Conservation (phyloP, 1,140 invertebrate genomes). For the Eriocheir sinensis region DNA sequence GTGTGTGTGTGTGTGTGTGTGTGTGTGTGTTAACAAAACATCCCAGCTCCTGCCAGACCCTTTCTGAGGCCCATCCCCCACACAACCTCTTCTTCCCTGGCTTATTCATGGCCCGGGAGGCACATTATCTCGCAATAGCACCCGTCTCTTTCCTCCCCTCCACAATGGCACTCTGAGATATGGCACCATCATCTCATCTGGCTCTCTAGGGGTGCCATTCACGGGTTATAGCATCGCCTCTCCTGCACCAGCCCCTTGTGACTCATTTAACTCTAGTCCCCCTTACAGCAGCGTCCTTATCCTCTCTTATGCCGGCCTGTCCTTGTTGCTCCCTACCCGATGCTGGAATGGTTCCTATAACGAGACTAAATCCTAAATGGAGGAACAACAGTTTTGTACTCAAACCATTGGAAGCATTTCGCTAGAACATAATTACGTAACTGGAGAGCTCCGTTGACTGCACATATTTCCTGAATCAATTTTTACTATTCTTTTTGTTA, state of each 20-base stretch:
- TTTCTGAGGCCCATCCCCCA: background rate
- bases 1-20: too few species aligned
- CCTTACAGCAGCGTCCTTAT: background rate
- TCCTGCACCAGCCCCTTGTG: background rate
- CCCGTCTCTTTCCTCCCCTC: background rate
- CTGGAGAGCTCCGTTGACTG: too few species aligned
- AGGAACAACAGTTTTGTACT: too few species aligned
- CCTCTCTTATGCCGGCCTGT: background rate
- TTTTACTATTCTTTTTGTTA: too few species aligned
- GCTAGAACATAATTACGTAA: too few species aligned
- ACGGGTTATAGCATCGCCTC: background rate
- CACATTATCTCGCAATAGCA: background rate
- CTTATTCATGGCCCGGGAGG: background rate
- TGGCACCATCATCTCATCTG: background rate
- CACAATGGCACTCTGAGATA: slow-evolving; percentile 2
- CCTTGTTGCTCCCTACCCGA: background rate
- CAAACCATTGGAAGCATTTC: too few species aligned
- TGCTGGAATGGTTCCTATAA: background rate
- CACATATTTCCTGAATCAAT: too few species aligned
- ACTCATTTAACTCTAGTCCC: background rate
- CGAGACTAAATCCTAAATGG: too few species aligned
- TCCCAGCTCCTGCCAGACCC: background rate
- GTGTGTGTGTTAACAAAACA: too few species aligned
- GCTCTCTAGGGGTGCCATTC: slow-evolving; percentile 19
- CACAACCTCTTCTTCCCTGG: background rate